Evolutionary conservation across 30 jellyfish, hydroid and myxozoan species (phyloP).

Genomic region (Morbakka virulenta): DNA sequence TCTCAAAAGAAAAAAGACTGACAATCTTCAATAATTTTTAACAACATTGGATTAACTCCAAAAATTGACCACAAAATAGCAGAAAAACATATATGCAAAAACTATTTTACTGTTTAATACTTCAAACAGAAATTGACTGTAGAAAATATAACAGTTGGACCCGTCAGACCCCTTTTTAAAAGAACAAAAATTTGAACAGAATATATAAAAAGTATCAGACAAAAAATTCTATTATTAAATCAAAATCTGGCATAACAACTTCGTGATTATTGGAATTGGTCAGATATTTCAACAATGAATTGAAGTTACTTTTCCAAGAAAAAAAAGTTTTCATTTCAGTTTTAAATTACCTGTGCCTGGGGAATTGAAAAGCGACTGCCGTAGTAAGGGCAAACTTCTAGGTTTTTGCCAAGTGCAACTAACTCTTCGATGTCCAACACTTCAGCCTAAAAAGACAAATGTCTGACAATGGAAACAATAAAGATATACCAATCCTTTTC

Average conservation of each 20-base stretch:
- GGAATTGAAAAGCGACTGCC: conserved; percentile 80
- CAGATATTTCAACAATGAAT: too few species aligned
- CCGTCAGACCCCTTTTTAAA: too few species aligned
- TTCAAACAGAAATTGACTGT: too few species aligned
- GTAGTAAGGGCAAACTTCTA: conserved; percentile 86
- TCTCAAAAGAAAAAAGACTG: too few species aligned
- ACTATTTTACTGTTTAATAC: too few species aligned
- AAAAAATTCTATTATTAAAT: neutral
- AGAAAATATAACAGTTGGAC: too few species aligned
- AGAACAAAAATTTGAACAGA: too few species aligned
- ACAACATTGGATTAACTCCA: too few species aligned
- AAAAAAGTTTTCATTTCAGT: neutral
- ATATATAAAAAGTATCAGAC: neutral
- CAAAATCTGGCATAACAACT: neutral
- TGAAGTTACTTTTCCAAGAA: neutral
- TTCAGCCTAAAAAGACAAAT: conserved; percentile 48
- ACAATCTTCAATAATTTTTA: too few species aligned
- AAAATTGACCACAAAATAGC: too few species aligned
- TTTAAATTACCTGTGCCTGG: conserved; percentile 66
- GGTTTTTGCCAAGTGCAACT: conserved; percentile 68
- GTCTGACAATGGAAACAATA: neutral
- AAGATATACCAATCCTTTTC: neutral
- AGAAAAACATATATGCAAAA: too few species aligned
- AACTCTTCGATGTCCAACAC: conserved; percentile 92
- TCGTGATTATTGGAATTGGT: neutral